Conservation (phyloP, 1,140 invertebrate genomes). For the Tetragnatha versicolor region DNA sequence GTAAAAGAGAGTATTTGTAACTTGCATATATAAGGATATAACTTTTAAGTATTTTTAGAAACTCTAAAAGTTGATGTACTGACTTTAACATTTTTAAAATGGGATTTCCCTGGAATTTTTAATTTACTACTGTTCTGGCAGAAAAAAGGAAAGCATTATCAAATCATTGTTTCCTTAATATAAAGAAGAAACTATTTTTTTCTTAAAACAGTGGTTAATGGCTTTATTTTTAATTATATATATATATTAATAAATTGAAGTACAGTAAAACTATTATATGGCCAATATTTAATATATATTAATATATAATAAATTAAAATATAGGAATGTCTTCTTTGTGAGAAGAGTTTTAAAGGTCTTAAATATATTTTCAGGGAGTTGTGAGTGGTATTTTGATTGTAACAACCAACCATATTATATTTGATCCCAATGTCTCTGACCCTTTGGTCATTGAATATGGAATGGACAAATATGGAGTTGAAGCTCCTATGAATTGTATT, state of each 20-base stretch:
- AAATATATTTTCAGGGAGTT: constrained; percentile 75
- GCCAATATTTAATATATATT: not conserved
- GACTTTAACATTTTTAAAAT: too few species aligned
- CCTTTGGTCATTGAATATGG: constrained; percentile 95
- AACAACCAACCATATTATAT: constrained; percentile 98
- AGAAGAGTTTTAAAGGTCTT: not conserved
- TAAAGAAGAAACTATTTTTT: too few species aligned
- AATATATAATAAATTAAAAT: not conserved
- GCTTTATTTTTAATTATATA: too few species aligned
- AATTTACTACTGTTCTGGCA: too few species aligned
- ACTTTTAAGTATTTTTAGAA: too few species aligned
- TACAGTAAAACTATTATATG: not conserved
- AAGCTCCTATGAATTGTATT: constrained; percentile 95
- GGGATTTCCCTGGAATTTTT: too few species aligned
- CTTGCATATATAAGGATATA: too few species aligned
- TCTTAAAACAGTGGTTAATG: too few species aligned
- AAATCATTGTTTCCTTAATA: too few species aligned
- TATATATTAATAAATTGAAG: not conserved
- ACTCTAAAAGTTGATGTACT: too few species aligned
- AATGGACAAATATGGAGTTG: constrained; percentile 93
- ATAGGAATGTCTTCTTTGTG: not conserved
- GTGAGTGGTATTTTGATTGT: constrained; percentile 94
- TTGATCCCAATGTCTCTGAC: constrained; percentile 97
- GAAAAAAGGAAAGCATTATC: too few species aligned
- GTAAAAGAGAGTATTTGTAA: too few species aligned